Percentiles rank a stretch among this genome's conserved stretches.
Evolutionary conservation across 2,797 vertebrate species (phyloP).

Genomic region (Esox lucius): DNA sequence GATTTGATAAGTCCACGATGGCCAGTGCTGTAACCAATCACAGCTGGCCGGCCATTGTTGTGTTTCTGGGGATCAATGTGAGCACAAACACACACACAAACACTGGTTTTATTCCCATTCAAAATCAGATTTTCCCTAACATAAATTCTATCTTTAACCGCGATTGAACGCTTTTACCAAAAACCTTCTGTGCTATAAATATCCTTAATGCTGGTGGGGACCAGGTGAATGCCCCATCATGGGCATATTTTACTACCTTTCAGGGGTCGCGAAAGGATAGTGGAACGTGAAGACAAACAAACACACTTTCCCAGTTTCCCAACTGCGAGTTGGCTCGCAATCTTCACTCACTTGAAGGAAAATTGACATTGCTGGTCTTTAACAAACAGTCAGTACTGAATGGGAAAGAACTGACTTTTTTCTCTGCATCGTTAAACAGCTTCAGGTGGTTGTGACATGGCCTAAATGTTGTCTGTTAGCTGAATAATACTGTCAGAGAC

Average conservation of each 20-base stretch:
- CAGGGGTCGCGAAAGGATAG: no score
- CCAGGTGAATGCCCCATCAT: no score
- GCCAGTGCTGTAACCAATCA: background rate
- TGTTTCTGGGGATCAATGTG: background rate
- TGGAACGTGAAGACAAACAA: no score
- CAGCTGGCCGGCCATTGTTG: background rate
- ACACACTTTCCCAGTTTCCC: background rate
- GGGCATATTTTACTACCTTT: no score
- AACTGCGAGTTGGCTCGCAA: background rate
- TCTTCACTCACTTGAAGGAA: background rate
- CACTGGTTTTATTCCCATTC: no score
- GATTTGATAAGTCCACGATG: background rate
- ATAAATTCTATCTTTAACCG: no score
- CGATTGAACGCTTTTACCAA: no score
- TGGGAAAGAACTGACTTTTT: background rate
- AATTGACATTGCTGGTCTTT: background rate
- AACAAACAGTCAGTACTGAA: background rate
- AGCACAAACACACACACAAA: background rate
- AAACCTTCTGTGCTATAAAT: no score
- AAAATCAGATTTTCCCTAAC: no score
- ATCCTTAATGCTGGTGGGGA: no score
- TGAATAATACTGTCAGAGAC: constrained; percentile 5
- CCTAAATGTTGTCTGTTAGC: constrained; percentile 43
- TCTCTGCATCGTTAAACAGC: background rate
- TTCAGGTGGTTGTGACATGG: background rate